Base-by-base conservation (phyloP, 2,888 invertebrate species). In the Megalurothrips usitatus region DNA sequence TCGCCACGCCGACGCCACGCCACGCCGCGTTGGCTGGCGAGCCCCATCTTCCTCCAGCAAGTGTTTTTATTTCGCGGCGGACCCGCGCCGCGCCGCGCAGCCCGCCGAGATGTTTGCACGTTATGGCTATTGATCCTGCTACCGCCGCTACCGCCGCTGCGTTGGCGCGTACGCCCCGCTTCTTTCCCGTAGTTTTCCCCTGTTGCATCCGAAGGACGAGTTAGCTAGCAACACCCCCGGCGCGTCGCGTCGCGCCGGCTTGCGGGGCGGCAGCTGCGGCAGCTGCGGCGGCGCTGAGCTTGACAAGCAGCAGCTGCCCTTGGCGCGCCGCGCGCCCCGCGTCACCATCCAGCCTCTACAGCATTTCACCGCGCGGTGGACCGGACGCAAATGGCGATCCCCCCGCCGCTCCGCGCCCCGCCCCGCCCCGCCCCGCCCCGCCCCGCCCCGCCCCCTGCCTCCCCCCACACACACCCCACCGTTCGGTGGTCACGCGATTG, bases 91-190 rank as follows among this genome's bases (percentile, higher is more conserved):
- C 58, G 58, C 17, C 58, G 58, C 58, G 58, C 58, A 58, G 68
- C 26, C 68, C 23, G n/a, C n/a, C 1, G 68, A 75, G 68, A 75
- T 75, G 68, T 75, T 75, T 75, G 68, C 68, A 75, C 68, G 68
- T 75, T 75, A 75, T 75, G 68, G 68, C 68, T 75, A 75, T 75
- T 75, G 68, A 75, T 75, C 68, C 68, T 23, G 68, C 52, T 11
- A 52, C 52, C n/a, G 17, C 68, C 3, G 23, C 68, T 68, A 8
- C 68, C 68, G 63, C n/a, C 63, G 63, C 52, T n/a, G n/a, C n/a
- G n/a, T 3, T 52, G 58, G 23, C 23, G 26, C 68, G 68, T 26
- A 43, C 68, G 26, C 68, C 26, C 68, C 68, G 68, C 68, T 75
- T 75, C 68, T 75, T 75, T 75, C 26, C 26, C 68, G 9, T 26